Evolutionary conservation across 53 echinoderm and acorn worm genomes (phyloP), one percentile per base, ranked within the genome.

Genomic region (Mesocentrotus franciscanus): DNA sequence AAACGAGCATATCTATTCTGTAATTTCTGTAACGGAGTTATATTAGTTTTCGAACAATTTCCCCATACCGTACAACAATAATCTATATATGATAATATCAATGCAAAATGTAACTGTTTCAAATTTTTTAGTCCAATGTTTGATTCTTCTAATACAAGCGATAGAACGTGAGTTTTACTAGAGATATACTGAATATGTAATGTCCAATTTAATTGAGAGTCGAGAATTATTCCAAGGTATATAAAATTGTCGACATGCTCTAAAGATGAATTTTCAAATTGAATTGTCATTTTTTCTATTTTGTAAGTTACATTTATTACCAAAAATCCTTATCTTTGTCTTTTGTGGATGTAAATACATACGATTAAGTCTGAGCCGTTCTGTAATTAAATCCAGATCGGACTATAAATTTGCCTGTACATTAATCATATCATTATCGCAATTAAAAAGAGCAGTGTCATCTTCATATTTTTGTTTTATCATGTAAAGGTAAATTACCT

Each of bases 301-400:
- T 39, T 85, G 24, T 35, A 85, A 26, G 39, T 85, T 39, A 39
- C 85, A 42, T 85, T 42, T 85, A 39, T 20, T 85, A 49, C 56
- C 42, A 39, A 85, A 39, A 49, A 14, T 85, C 56, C 39, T 39
- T 10, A 12, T 56, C 4, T 85, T 85, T 18, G 42, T 85, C 30
- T 85, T 85, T 35, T 35, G 85, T 33, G 85, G 85, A 39, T 35
- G 85, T 89, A 89, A 56, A 89, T 89, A 89, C 58, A 89, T 89
- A 13, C 24, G 89, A 89, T 89, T 57, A 58, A 89, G 24, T 22
- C 15, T 11, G 26, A 89, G 58, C 57, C 57, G 26, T 24, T 35
- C 27, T 34, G 33, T 22, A 78, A 78, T 78, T 33, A 78, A 35
- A 34, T 78, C 16, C 35, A 78, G 9, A 35, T 78, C 78, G 13